These are phyloP conservation scores for Yoshiicerus persimilis DNA, from an alignment of 1,140 invertebrate species.

Conservation along the genomic window DNA sequence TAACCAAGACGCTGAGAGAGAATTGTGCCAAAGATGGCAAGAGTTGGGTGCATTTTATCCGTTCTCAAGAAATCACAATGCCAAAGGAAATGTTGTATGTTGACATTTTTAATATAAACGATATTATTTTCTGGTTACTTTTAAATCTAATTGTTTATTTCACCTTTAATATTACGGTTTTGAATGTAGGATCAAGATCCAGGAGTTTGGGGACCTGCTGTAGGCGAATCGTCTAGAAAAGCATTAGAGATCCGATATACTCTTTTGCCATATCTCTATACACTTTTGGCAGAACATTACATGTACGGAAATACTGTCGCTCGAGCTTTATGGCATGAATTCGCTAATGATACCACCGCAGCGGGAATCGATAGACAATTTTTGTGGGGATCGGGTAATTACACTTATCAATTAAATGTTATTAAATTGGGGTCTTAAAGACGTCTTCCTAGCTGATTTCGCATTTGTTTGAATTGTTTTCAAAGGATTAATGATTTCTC, in stretches of 20 bases:
- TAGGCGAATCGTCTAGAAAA: constrained; percentile 49
- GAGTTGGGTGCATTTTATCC: constrained; percentile 81
- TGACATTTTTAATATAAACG: too few species aligned
- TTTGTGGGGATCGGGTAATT: constrained; percentile 50
- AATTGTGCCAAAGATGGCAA: constrained; percentile 65
- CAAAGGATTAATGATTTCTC: constrained; percentile 48
- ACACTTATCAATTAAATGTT: neutral
- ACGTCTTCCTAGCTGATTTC: neutral
- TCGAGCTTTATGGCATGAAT: constrained; percentile 56
- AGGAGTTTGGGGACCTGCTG: constrained; percentile 40
- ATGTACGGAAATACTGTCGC: constrained; percentile 54
- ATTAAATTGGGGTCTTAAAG: constrained; percentile 58
- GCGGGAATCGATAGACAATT: constrained; percentile 50
- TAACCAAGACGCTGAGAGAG: neutral
- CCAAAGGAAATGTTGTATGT: constrained; percentile 42
- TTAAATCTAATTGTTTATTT: neutral
- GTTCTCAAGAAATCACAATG: constrained; percentile 78
- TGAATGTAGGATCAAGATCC: constrained; percentile 51
- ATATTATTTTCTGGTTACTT: neutral
- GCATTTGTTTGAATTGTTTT: constrained; percentile 47
- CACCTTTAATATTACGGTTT: neutral
- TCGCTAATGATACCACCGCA: constrained; percentile 49
- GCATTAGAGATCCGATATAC: constrained; percentile 55
- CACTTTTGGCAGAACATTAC: constrained; percentile 54
- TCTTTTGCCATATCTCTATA: constrained; percentile 59